These are phyloP conservation scores for Mormyrops boulengeri DNA, from an alignment of 2,797 vertebrate species.

Conservation along the genomic window DNA sequence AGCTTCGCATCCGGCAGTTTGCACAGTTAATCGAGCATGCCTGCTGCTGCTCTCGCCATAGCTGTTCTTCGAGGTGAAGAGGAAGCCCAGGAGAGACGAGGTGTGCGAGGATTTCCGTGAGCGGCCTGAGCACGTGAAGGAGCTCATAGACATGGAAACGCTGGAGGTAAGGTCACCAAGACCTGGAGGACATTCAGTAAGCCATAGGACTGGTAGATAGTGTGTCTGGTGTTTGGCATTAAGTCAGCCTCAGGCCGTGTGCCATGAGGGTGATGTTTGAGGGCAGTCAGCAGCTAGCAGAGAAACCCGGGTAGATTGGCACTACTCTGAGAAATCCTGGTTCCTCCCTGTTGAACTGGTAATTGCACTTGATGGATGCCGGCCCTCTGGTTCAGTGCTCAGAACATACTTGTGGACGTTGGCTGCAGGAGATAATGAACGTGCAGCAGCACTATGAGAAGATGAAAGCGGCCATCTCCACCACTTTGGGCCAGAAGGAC, in stretches of 20 bases:
- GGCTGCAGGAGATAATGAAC: slow-evolving; percentile 79
- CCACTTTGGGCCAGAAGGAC: slow-evolving; percentile 46
- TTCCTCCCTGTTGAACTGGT: not conserved
- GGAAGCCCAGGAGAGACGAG: slow-evolving; percentile 33
- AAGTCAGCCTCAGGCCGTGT: not conserved
- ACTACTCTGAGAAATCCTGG: not conserved
- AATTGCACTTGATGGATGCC: not conserved
- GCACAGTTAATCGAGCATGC: not conserved
- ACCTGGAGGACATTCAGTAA: not conserved
- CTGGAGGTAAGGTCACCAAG: slow-evolving; percentile 67
- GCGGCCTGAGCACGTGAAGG: slow-evolving; percentile 67
- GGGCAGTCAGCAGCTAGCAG: not conserved
- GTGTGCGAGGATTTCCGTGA: slow-evolving; percentile 74
- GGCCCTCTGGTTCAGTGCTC: not conserved
- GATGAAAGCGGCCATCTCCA: slow-evolving; percentile 66
- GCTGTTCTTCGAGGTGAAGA: slow-evolving; percentile 71
- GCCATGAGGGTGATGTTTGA: not conserved
- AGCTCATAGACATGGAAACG: slow-evolving; percentile 67
- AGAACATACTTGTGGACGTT: not conserved
- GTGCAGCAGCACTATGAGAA: slow-evolving; percentile 78
- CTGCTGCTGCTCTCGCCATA: slow-evolving; percentile 39
- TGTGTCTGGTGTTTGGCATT: not conserved
- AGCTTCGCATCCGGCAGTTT: not conserved
- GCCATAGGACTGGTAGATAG: not conserved
- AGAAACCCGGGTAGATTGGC: not conserved